Evolutionary conservation across 1,140 invertebrate species (phyloP).

Genomic region (Heliothis subflexa): DNA sequence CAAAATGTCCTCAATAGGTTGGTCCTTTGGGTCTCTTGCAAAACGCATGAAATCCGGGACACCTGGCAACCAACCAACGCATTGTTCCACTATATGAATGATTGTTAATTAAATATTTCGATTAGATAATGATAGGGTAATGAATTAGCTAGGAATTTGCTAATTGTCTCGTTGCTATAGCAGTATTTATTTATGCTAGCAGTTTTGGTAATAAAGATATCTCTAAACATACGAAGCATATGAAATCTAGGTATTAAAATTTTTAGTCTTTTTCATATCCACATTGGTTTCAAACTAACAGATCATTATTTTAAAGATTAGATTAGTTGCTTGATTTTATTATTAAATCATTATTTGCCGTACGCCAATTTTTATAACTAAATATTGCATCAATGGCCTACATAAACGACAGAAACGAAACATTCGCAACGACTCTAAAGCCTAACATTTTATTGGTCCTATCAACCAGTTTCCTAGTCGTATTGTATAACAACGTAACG

Average conservation of each 20-base stretch:
- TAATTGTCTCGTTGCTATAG: neutral
- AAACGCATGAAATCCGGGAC: conserved; percentile 14
- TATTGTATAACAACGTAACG: conserved; percentile 22
- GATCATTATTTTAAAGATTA: too few relatives aligned
- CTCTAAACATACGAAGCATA: too few relatives aligned
- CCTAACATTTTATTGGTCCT: neutral
- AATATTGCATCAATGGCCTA: neutral
- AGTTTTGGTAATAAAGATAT: too few relatives aligned
- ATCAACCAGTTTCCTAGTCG: neutral
- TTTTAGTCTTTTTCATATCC: too few relatives aligned
- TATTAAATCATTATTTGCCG: too few relatives aligned
- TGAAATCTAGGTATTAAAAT: too few relatives aligned
- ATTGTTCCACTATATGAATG: neutral
- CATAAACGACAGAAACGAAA: neutral
- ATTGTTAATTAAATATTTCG: conserved; percentile 5
- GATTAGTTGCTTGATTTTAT: too few relatives aligned
- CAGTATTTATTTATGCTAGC: neutral
- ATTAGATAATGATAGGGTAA: neutral
- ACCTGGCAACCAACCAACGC: conserved; percentile 11
- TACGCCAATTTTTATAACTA: too few relatives aligned
- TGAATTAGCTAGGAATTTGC: neutral
- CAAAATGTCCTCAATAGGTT: neutral
- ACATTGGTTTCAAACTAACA: too few relatives aligned
- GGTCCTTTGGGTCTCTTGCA: conserved; percentile 15
- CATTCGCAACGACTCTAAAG: neutral